Conservation (phyloP, 2,797 vertebrate genomes). For the Tinamus major region DNA sequence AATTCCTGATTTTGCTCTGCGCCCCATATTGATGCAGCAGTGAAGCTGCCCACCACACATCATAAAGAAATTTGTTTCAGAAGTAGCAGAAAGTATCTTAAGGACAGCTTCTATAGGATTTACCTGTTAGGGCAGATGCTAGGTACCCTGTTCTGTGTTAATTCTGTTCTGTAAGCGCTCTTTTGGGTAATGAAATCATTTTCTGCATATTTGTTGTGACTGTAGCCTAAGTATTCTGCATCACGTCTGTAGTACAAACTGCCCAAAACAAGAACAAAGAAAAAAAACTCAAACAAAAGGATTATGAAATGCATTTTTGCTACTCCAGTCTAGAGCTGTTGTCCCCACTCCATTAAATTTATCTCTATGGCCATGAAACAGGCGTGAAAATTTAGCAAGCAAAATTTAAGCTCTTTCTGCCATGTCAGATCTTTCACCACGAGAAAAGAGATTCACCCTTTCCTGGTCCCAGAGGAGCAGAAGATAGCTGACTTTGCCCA, state of each 20-base stretch:
- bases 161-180: background rate
- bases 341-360: background rate
- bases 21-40: background rate
- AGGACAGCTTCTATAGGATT: background rate
- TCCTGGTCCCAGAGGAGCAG: background rate
- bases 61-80: background rate
- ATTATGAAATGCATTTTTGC: constrained; percentile 10
- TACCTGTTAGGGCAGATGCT: background rate
- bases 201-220: background rate
- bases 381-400: background rate
- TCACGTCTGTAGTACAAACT: background rate
- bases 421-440: background rate
- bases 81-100: background rate
- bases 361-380: background rate
- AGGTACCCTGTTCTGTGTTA: background rate
- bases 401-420: background rate
- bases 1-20: background rate
- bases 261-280: background rate
- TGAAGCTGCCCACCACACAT: background rate
- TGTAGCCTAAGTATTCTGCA: constrained; percentile 10
- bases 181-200: background rate
- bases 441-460: background rate
- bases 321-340: background rate
- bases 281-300: constrained; percentile 22
- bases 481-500: background rate